phyloP scores from a whole-genome alignment of 2,113 vertebrate genomes.

The Speoplatyrhinus poulsoni region DNA sequence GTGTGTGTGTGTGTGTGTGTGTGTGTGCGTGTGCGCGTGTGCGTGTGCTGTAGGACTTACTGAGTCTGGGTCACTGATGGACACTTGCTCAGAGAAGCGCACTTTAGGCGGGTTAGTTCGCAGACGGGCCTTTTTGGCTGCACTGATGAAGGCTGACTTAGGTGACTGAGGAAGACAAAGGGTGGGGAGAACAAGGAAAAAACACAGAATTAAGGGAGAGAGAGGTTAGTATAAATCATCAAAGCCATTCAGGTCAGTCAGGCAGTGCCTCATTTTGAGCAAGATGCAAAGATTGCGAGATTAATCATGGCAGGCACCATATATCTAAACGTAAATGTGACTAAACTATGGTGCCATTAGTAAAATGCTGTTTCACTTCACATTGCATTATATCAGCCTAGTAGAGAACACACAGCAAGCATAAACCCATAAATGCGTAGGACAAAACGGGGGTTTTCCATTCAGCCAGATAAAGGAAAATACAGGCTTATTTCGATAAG shows the following conservation, averaged over 20 bases:
- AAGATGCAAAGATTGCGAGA: too few relatives aligned
- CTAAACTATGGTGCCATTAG: too few relatives aligned
- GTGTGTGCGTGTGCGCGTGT: not conserved
- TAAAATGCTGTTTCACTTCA: too few relatives aligned
- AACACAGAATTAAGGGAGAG: slow-evolving; percentile 22
- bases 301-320: too few relatives aligned
- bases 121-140: slow-evolving; percentile 94
- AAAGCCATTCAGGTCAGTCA: not conserved
- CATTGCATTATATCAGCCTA: too few relatives aligned
- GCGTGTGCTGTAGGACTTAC: slow-evolving; percentile 79
- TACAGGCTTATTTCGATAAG: too few relatives aligned
- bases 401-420: too few relatives aligned
- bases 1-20: slow-evolving; percentile 14
- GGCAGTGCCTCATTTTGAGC: too few relatives aligned
- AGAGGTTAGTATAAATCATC: slow-evolving; percentile 9
- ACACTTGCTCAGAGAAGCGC: slow-evolving; percentile 97
- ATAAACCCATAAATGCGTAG: too few relatives aligned
- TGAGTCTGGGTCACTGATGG: slow-evolving; percentile 90
- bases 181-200: slow-evolving; percentile 20
- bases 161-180: slow-evolving; percentile 82
- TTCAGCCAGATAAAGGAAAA: too few relatives aligned
- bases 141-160: slow-evolving; percentile 98
- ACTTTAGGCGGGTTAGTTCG: slow-evolving; percentile 93
- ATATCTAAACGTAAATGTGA: too few relatives aligned
- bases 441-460: too few relatives aligned